A percentile compares a stretch with the other conserved stretches of the same genome.
phyloP scores from a whole-genome alignment of 2,113 vertebrate genomes.

The Hemiscyllium ocellatum region DNA sequence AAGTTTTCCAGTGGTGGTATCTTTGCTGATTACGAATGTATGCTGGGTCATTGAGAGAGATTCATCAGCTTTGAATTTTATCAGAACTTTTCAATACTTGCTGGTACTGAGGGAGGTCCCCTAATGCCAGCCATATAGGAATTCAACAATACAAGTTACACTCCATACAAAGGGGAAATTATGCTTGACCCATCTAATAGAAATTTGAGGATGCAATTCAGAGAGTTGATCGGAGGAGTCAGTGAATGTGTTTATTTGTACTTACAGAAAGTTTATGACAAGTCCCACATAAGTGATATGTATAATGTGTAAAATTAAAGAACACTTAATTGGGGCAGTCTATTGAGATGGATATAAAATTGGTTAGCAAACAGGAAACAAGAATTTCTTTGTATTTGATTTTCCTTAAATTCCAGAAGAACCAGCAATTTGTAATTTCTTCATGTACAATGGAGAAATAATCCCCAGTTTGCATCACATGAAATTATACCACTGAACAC shows the following conservation, averaged over 20 bases:
- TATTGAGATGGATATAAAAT: too few relatives aligned
- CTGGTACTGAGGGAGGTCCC: not conserved
- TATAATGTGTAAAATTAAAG: too few relatives aligned
- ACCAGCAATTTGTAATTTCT: not conserved
- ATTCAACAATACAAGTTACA: not conserved
- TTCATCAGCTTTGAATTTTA: not conserved
- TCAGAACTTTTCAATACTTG: not conserved
- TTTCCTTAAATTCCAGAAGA: not conserved
- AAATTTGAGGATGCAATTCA: too few relatives aligned
- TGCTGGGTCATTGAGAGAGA: not conserved
- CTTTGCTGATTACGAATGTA: not conserved
- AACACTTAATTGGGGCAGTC: too few relatives aligned
- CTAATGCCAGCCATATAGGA: not conserved
- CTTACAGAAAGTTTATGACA: too few relatives aligned
- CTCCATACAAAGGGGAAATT: not conserved
- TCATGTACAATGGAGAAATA: not conserved
- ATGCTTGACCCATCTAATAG: too few relatives aligned
- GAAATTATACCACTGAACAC: not conserved
- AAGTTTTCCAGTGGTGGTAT: not conserved
- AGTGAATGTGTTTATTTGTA: too few relatives aligned
- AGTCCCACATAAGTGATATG: too few relatives aligned
- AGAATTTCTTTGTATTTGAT: not conserved
- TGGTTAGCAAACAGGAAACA: too few relatives aligned
- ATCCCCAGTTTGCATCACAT: not conserved
- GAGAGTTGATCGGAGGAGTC: too few relatives aligned